Conservation (phyloP, 2,797 vertebrate genomes). For the Distichodus sexfasciatus region DNA sequence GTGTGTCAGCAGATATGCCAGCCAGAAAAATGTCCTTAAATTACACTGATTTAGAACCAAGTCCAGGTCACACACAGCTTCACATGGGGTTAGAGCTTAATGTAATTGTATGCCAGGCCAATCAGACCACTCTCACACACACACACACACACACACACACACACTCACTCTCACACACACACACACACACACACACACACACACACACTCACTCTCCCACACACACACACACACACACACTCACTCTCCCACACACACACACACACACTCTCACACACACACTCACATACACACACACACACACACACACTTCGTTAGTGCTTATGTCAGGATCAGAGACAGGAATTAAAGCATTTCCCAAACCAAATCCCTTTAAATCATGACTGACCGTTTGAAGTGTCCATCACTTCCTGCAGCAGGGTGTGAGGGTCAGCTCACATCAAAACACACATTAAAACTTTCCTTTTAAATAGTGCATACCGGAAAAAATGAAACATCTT, state of each 20-base stretch:
- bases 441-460: not conserved
- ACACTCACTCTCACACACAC: not conserved
- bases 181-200: not conserved
- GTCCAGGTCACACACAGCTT: constrained; percentile 24
- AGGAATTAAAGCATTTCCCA: not conserved
- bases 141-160: not conserved
- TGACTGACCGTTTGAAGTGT: constrained; percentile 9
- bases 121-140: not conserved
- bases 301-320: not conserved
- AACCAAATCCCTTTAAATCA: not conserved
- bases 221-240: not conserved
- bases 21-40: constrained; percentile 40
- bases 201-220: not conserved
- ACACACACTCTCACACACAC: not conserved
- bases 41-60: constrained; percentile 21
- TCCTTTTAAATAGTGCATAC: no score
- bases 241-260: no score
- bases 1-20: constrained; percentile 11
- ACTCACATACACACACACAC: not conserved
- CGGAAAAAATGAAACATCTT: no score
- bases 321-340: not conserved
- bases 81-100: constrained; percentile 8
- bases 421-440: not conserved
- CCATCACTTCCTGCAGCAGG: not conserved
- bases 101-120: not conserved